Evolutionary conservation across 2,888 invertebrate genomes (phyloP), one percentile per base, ranked within the genome.

Genomic region (Bellardia bayeri): DNA sequence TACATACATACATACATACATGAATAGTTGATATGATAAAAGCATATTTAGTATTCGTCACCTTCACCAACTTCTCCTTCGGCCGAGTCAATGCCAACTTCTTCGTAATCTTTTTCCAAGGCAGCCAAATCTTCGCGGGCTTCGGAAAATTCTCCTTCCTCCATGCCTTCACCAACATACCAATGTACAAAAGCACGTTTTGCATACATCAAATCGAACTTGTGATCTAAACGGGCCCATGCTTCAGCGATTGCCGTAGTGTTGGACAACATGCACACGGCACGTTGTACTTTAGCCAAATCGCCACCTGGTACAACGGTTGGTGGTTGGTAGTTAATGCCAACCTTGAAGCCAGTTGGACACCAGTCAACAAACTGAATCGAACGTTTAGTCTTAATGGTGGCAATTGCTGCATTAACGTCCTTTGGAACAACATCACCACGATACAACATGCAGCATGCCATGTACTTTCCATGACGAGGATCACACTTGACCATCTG

Each of bases 191-290:
- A 99, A 4, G 98, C 98, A 87, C 98, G 96, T 94, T 98, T 98
- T 56, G 98, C 97, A 94, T 98, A 99, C 98, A 99, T 98, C 91
- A 99, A 94, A 94, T 99, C 98, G 93, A 99, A 98, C 93, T 99
- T 99, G 94, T 97, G 97, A 94, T 98, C 98, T 86, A 99, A 95
- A 90, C 98, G 96, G 79, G 98, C 98, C 98, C 98, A 99, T 45
- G 98, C 98, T 93, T 98, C 98, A 4, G 98, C 98, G 91, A 99
- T 98, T 89, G 98, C 98, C 0, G 98, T 99, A 69, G 98, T 99
- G 94, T 99, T 99, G 91, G 98, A 98, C 93, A 99, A 94, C 98
- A 99, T 99, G 95, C 99, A 99, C 9, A 99, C 98, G 14, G 98
- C 98, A 75, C 98, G 96, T 93, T 98, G 98, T 2, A 98, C 98